A percentile compares a stretch with the other conserved stretches of the same genome.
Conservation (phyloP, 2,113 vertebrate species). For the Baryphthengus martii region DNA sequence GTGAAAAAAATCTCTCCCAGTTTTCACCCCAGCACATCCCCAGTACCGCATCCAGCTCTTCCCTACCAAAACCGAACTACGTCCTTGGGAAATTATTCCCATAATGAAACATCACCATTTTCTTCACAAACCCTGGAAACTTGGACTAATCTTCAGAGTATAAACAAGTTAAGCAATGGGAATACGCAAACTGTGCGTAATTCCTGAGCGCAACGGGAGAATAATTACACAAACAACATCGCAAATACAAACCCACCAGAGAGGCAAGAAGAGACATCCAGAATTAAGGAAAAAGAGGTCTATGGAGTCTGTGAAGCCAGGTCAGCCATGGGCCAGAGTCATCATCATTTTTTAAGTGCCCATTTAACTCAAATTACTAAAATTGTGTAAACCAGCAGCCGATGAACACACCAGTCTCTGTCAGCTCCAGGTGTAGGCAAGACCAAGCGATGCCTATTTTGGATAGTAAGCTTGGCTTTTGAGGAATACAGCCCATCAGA, state of each 20-base stretch:
- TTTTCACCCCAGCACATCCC: background rate
- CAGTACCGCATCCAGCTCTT: background rate
- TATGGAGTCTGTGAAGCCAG: background rate
- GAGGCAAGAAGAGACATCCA: background rate
- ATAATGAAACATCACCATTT: background rate
- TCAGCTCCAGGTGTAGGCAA: background rate
- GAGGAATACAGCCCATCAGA: background rate
- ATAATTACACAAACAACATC: background rate
- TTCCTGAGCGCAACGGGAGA: background rate
- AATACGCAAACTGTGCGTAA: background rate
- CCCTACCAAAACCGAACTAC: background rate
- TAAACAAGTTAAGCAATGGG: background rate
- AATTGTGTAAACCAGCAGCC: background rate
- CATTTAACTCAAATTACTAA: background rate
- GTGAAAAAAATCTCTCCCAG: background rate
- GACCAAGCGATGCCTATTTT: background rate
- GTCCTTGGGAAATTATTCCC: background rate
- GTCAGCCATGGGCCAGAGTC: background rate
- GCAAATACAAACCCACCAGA: background rate
- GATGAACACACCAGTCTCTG: background rate
- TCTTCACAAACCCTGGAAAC: background rate
- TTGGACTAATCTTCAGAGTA: background rate
- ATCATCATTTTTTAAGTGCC: fast-evolving
- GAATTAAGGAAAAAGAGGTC: background rate
- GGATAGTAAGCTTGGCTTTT: background rate